Percentiles rank a stretch among this genome's conserved stretches.
phyloP scores from a whole-genome alignment of 2,797 vertebrate genomes.

The Onychomys arenicola region DNA sequence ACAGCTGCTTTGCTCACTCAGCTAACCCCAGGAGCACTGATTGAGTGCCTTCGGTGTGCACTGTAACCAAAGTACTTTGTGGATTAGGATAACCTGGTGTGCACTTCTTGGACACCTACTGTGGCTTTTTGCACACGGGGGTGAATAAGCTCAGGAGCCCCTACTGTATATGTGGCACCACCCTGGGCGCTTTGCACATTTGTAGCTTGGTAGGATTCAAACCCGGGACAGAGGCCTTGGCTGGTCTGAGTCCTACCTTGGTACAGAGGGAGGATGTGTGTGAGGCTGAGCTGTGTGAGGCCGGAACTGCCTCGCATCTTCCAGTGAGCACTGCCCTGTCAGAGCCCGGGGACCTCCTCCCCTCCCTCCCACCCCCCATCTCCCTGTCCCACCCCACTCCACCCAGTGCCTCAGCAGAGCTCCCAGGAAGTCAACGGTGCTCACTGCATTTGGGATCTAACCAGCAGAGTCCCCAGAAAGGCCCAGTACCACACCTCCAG shows the following conservation, averaged over 20 bases:
- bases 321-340: background rate
- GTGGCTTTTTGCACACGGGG: background rate
- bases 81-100: background rate
- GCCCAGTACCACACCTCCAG: background rate
- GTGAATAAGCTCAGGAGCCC: background rate
- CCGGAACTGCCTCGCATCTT: background rate
- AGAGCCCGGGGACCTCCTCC: background rate
- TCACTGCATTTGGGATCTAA: background rate
- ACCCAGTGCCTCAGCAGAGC: background rate
- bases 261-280: background rate
- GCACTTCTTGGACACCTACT: background rate
- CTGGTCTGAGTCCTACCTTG: background rate
- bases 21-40: background rate
- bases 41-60: background rate
- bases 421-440: background rate
- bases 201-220: background rate
- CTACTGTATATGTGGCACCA: background rate
- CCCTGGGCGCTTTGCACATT: background rate
- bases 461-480: conserved; percentile 35
- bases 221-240: background rate
- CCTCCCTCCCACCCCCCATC: background rate
- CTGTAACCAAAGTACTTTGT: background rate
- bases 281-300: too few species aligned
- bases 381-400: background rate
- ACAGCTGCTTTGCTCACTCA: background rate